Percentiles rank a stretch among this genome's conserved stretches.
phyloP scores from a whole-genome alignment of 2,888 invertebrate genomes.

The Tetragonisca angustula region DNA sequence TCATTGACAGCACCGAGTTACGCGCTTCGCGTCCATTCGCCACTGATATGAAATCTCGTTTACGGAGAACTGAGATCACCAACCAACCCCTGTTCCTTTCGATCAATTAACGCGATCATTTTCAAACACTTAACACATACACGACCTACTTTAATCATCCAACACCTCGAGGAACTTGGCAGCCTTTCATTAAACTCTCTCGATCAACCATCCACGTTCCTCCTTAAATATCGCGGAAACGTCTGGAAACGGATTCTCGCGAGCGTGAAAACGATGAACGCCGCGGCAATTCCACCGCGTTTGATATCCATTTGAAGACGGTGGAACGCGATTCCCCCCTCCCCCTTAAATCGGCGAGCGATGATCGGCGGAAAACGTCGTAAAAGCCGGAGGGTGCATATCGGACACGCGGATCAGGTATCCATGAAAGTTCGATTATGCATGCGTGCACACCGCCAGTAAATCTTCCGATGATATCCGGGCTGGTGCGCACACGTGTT shows the following conservation, averaged over 20 bases:
- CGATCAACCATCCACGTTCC: neutral
- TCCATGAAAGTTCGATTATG: slow-evolving; percentile 43
- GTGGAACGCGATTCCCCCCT: neutral
- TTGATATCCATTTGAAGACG: neutral
- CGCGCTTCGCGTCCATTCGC: too few species aligned
- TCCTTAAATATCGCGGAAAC: neutral
- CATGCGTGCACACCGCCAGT: slow-evolving; percentile 30
- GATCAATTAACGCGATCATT: neutral
- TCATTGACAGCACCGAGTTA: neutral
- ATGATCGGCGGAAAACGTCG: neutral
- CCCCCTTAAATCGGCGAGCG: neutral
- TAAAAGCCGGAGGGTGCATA: slow-evolving; percentile 3
- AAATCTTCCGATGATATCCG: slow-evolving; percentile 60
- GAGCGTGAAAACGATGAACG: neutral
- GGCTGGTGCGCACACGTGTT: slow-evolving; percentile 28
- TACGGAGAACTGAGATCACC: neutral
- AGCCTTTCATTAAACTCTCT: neutral
- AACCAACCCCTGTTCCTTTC: neutral
- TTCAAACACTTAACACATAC: neutral
- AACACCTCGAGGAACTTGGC: neutral
- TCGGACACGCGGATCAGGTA: slow-evolving; percentile 2
- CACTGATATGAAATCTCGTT: neutral
- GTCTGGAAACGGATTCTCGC: neutral
- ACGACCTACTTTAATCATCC: neutral
- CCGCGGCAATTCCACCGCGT: neutral